phyloP scores from a whole-genome alignment of 2,888 invertebrate genomes.

The Nymphalis urticae region DNA sequence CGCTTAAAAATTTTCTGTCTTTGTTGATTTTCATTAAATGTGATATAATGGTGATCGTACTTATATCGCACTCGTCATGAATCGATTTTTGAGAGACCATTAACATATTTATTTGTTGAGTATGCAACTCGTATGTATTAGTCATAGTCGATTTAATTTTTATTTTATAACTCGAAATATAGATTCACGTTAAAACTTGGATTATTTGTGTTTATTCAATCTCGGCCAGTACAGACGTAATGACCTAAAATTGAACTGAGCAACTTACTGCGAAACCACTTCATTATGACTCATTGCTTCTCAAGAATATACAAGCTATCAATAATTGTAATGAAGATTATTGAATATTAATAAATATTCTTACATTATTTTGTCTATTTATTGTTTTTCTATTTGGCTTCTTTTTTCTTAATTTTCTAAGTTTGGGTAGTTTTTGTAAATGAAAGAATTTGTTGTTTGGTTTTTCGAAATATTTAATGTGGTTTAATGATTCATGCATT shows the following conservation, averaged over 20 bases:
- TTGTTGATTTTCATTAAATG: too few relatives aligned
- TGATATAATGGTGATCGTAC: too few relatives aligned
- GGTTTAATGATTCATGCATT: conserved; percentile 3
- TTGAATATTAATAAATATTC: too few relatives aligned
- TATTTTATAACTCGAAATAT: background rate
- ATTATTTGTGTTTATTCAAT: conserved; percentile 19
- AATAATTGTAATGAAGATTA: too few relatives aligned
- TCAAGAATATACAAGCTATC: conserved; percentile 7
- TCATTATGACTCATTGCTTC: conserved; percentile 36
- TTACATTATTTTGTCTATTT: too few relatives aligned
- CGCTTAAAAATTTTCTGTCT: too few relatives aligned
- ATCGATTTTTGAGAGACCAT: too few relatives aligned
- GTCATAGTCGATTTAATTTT: background rate
- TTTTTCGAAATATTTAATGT: background rate
- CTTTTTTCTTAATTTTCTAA: too few relatives aligned
- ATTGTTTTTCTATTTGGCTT: too few relatives aligned
- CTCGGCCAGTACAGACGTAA: conserved; percentile 22
- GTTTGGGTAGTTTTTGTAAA: background rate
- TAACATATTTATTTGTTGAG: too few relatives aligned
- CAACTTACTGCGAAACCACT: conserved; percentile 36
- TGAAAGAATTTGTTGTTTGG: background rate
- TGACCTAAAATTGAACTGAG: conserved; percentile 31
- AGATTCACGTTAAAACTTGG: conserved; percentile 5
- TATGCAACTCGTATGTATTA: background rate
- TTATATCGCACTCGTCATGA: too few relatives aligned